A percentile compares a stretch with the other conserved stretches of the same genome.
Evolutionary conservation across 2,888 invertebrate genomes (phyloP).

Genomic region (Augochlorella aurata): DNA sequence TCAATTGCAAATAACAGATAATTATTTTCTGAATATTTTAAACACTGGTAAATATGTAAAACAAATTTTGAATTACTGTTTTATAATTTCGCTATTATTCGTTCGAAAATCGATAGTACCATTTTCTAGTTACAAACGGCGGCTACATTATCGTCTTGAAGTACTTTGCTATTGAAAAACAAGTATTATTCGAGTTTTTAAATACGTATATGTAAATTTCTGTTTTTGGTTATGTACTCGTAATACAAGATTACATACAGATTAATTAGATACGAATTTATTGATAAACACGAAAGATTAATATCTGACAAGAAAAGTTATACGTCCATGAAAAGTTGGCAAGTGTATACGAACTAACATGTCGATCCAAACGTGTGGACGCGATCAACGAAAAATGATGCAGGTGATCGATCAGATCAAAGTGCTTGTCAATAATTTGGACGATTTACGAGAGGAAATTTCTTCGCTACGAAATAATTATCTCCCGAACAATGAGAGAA

Average conservation of each 20-base stretch:
- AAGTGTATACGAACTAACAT: background rate
- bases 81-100: background rate
- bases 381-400: slow-evolving; percentile 54
- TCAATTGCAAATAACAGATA: background rate
- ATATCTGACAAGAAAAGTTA: background rate
- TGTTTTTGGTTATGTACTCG: slow-evolving; percentile 29
- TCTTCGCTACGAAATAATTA: slow-evolving; percentile 22
- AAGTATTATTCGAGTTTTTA: too few species aligned
- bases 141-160: background rate
- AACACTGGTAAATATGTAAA: background rate
- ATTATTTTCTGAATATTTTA: background rate
- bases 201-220: background rate
- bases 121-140: background rate
- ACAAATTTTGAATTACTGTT: background rate
- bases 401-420: slow-evolving; percentile 61
- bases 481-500: background rate
- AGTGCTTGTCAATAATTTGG: slow-evolving; percentile 58
- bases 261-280: background rate
- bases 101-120: background rate
- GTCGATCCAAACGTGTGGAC: slow-evolving; percentile 44
- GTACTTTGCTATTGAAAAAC: background rate
- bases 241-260: background rate
- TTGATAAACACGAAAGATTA: background rate
- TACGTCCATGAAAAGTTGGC: background rate
- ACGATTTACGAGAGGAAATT: slow-evolving; percentile 62